Conservation (phyloP, 2,797 vertebrate species). For the Linurgus olivaceus region DNA sequence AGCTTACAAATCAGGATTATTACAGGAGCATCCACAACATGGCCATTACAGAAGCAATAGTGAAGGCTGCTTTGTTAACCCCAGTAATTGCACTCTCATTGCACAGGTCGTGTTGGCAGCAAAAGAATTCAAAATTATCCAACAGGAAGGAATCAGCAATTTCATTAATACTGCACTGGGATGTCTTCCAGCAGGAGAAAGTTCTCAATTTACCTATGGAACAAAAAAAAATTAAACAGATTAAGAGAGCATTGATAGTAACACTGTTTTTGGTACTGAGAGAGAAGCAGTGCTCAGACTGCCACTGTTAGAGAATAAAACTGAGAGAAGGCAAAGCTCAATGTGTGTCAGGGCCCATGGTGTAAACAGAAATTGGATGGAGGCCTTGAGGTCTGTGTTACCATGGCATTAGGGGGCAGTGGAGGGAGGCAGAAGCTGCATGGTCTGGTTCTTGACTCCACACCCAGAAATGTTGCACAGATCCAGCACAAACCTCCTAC, state of each 20-base stretch:
- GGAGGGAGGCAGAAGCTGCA: background rate
- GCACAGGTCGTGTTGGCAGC: conserved; percentile 58
- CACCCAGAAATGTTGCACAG: background rate
- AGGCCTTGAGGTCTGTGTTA: background rate
- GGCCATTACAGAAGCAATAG: conserved; percentile 10
- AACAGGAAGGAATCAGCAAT: conserved; percentile 10
- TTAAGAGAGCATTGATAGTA: background rate
- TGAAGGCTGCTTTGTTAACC: conserved; percentile 34
- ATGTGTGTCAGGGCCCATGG: background rate
- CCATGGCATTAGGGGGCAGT: background rate
- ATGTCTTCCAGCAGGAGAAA: conserved; percentile 3
- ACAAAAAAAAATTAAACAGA: background rate
- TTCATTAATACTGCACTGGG: background rate
- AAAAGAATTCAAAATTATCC: conserved; percentile 37
- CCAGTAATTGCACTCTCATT: background rate
- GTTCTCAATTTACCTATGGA: conserved; percentile 46
- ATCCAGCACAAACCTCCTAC: background rate
- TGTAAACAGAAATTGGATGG: background rate
- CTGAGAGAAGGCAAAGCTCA: background rate
- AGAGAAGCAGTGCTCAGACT: background rate
- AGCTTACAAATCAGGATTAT: background rate
- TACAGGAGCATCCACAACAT: conserved; percentile 30
- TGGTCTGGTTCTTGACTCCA: background rate
- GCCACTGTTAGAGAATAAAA: background rate
- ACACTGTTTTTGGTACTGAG: accelerated